Evolutionary conservation across 2,888 invertebrate genomes (phyloP), one percentile per base, ranked within the genome.

Genomic region (Oxytorus armatus): DNA sequence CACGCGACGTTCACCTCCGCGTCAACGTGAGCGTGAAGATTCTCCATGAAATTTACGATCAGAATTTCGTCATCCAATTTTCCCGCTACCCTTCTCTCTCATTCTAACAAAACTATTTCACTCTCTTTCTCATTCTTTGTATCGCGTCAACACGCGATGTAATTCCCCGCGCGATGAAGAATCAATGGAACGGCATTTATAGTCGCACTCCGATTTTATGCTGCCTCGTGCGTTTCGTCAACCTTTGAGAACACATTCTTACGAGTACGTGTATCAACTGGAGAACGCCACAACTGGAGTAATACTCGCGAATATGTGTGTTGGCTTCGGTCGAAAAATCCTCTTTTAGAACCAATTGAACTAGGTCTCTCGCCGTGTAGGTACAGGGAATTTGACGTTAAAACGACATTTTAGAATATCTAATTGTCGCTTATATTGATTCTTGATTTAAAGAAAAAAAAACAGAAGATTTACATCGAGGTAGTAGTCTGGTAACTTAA

Each of bases 41-140:
- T 79, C 79, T 76, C 66, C 72, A 72, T 79, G 79, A 79, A 79
- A 79, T 76, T 76, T 72, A 76, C 55, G 59, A 72, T 42, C 44
- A 53, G 29, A 47, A 25, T 79, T 79, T 79, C 79, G 72, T 79
- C 79, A 79, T 79, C 79, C 76, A 47, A 70, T 25, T 72, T 66
- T 44, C 51, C n/a, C 18, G 42, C 8, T 49, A 55, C 25, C 44
- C 59, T 70, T 36, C 59, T 7, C 39, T 18, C 23, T 16, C 16
- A 25, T 76, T 55, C 69, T n/a, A n/a, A n/a, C n/a, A n/a, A n/a
- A n/a, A n/a, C 68, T 61, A 36, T 25, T 8, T 14, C 39, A 11
- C n/a, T 25, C 66, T 68, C 53, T 51, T 51, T 53, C 73, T 21
- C 16, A 36, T n/a, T 33, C 61, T 59, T 42, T 72, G 39, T 51